Evolutionary conservation across 2,888 invertebrate genomes (phyloP).

Genomic region (Caenorhabditis virilis): DNA sequence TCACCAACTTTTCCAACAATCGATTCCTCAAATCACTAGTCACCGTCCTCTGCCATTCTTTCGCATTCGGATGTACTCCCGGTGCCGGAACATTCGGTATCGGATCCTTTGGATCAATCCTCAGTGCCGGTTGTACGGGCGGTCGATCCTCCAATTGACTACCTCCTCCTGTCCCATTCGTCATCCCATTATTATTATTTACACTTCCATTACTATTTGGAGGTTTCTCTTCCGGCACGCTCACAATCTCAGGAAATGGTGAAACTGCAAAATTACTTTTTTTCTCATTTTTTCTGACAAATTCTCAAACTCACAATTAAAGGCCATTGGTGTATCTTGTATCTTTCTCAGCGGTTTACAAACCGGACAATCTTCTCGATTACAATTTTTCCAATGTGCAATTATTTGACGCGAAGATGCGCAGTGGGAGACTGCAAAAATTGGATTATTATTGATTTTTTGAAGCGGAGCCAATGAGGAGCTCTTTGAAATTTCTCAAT

Average conservation of each 20-base stretch:
- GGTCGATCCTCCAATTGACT: too few species aligned
- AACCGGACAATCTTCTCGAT: slow-evolving; percentile 91
- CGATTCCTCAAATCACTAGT: slow-evolving; percentile 97
- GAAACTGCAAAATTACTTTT: background rate
- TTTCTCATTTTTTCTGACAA: background rate
- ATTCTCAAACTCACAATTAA: slow-evolving; percentile 17
- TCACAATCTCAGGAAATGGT: background rate
- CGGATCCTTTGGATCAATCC: slow-evolving; percentile 5
- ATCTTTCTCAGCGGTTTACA: slow-evolving; percentile 90
- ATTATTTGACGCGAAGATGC: slow-evolving; percentile 98
- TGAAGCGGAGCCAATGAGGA: too few species aligned
- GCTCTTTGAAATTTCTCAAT: too few species aligned
- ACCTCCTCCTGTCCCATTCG: background rate
- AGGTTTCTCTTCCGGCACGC: background rate
- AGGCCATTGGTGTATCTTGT: slow-evolving; percentile 72
- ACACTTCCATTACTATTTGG: background rate
- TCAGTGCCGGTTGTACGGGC: slow-evolving; percentile 4
- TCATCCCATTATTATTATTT: slow-evolving; percentile 1
- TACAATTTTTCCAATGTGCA: slow-evolving; percentile 98
- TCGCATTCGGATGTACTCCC: slow-evolving; percentile 73
- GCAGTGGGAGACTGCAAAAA: slow-evolving; percentile 81
- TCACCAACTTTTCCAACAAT: slow-evolving; percentile 97
- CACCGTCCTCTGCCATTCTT: slow-evolving; percentile 75
- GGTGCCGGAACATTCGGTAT: slow-evolving; percentile 76
- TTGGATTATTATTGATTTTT: too few species aligned